Percentiles rank a stretch among this genome's conserved stretches.
phyloP scores from a whole-genome alignment of 2,797 vertebrate species.

The Myripristis murdjan region DNA sequence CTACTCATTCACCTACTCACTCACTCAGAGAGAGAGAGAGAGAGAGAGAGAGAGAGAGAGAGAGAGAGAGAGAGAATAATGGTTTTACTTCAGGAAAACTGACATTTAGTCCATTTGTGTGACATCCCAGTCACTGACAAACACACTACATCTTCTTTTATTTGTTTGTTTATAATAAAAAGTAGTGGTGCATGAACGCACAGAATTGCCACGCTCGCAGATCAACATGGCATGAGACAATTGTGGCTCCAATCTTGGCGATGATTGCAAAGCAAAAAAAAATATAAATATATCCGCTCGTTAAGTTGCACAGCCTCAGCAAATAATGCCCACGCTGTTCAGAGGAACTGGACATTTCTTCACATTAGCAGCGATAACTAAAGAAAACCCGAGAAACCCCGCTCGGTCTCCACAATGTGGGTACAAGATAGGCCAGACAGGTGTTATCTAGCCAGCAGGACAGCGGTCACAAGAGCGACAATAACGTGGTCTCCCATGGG shows the following conservation, averaged over 20 bases:
- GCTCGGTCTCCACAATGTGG: not conserved
- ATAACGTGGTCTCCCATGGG: slow-evolving; percentile 56
- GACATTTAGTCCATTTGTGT: no score
- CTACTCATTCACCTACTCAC: not conserved
- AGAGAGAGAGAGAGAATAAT: not conserved
- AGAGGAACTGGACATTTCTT: slow-evolving; percentile 1
- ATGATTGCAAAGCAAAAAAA: not conserved
- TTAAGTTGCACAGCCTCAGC: no score
- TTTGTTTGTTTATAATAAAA: not conserved
- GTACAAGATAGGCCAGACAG: slow-evolving; percentile 20
- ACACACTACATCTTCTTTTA: no score
- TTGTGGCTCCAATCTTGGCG: not conserved
- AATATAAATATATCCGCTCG: no score
- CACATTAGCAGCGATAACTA: not conserved
- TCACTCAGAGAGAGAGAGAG: not conserved
- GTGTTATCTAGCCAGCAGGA: slow-evolving; percentile 4
- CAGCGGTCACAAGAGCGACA: not conserved
- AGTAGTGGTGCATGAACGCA: not conserved
- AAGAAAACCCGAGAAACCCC: slow-evolving; percentile 12
- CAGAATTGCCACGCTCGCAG: not conserved
- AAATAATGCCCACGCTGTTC: not conserved
- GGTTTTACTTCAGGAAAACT: not conserved
- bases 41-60: not conserved
- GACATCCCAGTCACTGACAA: no score
- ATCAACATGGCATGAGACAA: slow-evolving; percentile 7